Percentiles rank a stretch among this genome's conserved stretches.
Evolutionary conservation across 1,140 invertebrate species (phyloP).

Genomic region (Megalopta genalis): DNA sequence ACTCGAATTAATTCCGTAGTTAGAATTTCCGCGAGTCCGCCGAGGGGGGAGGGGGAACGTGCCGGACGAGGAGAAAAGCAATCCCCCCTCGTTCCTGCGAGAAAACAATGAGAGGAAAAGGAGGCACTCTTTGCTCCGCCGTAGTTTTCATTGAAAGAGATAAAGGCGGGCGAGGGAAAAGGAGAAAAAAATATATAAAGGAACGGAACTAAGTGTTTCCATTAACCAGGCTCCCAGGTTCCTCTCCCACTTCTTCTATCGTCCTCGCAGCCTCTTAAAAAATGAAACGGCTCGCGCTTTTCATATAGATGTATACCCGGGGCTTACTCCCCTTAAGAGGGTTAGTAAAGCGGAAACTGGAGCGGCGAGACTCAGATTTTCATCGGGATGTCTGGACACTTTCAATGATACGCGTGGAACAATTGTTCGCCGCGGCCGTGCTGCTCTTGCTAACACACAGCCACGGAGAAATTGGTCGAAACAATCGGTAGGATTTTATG

Average conservation of each 20-base stretch:
- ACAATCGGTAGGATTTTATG: too few species aligned
- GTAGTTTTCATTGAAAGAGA: conserved; percentile 26
- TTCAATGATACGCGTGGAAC: background rate
- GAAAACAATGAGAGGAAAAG: background rate
- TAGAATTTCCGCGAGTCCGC: background rate
- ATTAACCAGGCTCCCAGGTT: conserved; percentile 26
- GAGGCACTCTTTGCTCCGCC: background rate
- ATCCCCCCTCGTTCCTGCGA: background rate
- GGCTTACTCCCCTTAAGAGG: conserved; percentile 29
- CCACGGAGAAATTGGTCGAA: too few species aligned
- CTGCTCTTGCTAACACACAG: background rate
- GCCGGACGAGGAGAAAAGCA: background rate
- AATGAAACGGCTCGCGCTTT: conserved; percentile 36
- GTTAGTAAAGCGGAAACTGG: conserved; percentile 29
- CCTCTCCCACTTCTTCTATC: background rate
- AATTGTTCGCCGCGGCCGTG: background rate
- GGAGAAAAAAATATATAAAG: background rate
- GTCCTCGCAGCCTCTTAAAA: conserved; percentile 22
- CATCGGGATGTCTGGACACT: conserved; percentile 16
- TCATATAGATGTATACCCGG: conserved; percentile 13
- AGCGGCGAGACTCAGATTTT: conserved; percentile 13
- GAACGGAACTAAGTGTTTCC: conserved; percentile 46
- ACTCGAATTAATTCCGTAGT: background rate
- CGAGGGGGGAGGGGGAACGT: too few species aligned
- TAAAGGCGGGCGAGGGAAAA: background rate